Base-by-base conservation (phyloP, 2,113 vertebrate species). In the Pimephales promelas region DNA sequence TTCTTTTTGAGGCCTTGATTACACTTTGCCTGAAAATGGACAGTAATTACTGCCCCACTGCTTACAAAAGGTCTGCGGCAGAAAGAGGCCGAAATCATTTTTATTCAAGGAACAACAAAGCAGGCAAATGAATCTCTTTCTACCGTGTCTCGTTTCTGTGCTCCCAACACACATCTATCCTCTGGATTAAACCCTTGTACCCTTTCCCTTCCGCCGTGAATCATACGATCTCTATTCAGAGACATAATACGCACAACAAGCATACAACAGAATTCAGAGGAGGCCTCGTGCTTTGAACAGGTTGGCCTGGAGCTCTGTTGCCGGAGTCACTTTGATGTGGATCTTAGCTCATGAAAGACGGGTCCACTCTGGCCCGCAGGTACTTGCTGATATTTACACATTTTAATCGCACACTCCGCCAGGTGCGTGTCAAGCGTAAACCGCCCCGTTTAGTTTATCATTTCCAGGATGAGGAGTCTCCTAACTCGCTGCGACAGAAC, bases 11-110 rank as follows among this genome's bases (percentile, higher is more conserved):
- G 90, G 87, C 89, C 78, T 79, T 94, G 92, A 94, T 93, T 93
- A 94, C 90, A 85, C 89, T 86, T 79, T 31, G 82, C 89, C 89
- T 91, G 89, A 91, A 94, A 93, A 93, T 93, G 92, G 92, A 92
- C 90, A 93, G 91, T 93, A 93, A 93, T 94, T 93, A 91, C 92
- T 91, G 91, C 88, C 90, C 92, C 89, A 89, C 87, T 90, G 92
- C 89, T 92, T 92, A 91, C 85, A 91, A 91, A 86, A 92, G 92
- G 86, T 91, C 90, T 91, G 85, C 52, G 18, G 85, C 88, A 85
- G 82, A 87, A 87, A 89, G 87, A 90, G 86, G 84, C 47, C 79
- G 71, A 81, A 87, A 83, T 79, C 86, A 83, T 88, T 89, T 90
- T 91, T 88, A 92, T 90, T 93, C 90, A 90, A 88, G 90, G 89